Percentiles rank a stretch among this genome's conserved stretches.
These are phyloP conservation scores for Cygnus buccinator DNA, from an alignment of 2,113 vertebrate species.

Conservation along the genomic window DNA sequence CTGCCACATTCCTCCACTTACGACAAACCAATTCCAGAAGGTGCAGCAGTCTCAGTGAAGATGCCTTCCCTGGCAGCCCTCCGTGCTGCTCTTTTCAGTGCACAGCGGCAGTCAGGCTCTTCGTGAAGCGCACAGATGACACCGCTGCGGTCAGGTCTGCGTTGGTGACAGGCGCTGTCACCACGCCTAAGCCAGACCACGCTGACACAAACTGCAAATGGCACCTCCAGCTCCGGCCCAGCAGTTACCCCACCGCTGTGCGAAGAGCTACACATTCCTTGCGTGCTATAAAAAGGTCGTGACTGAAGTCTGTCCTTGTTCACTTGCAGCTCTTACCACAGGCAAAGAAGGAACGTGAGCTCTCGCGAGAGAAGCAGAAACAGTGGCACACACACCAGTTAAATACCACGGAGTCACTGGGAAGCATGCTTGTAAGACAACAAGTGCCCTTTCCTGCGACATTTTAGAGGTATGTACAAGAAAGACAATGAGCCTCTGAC, in stretches of 20 bases:
- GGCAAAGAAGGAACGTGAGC: background rate
- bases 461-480: background rate
- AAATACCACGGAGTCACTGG: background rate
- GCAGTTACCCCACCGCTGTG: background rate
- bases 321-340: background rate
- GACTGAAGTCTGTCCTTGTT: constrained; percentile 11
- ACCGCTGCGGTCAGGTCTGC: background rate
- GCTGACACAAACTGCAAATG: background rate
- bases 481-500: background rate
- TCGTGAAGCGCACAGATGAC: background rate
- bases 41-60: background rate
- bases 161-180: accelerated
- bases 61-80: background rate
- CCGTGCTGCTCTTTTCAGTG: background rate
- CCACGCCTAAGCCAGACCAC: background rate
- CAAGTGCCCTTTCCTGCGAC: background rate
- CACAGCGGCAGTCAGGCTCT: background rate
- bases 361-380: background rate
- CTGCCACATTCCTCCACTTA: background rate
- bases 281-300: background rate
- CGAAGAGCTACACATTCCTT: background rate
- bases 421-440: background rate
- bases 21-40: background rate
- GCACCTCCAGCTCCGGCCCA: background rate
- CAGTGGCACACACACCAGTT: background rate